phyloP scores from a whole-genome alignment of 2,113 vertebrate species.

The Scophthalmus maximus region DNA sequence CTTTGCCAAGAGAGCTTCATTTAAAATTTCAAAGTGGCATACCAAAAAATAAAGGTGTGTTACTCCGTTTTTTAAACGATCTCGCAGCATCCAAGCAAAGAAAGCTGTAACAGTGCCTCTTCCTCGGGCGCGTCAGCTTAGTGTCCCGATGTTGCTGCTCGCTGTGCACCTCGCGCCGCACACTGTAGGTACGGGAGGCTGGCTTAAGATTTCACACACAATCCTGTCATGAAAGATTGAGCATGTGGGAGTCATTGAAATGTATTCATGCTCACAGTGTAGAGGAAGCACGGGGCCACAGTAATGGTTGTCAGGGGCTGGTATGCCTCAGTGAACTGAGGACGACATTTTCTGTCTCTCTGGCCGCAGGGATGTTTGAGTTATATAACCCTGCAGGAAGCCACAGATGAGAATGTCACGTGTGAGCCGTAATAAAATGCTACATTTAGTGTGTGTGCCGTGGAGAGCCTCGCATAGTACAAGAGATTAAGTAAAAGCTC shows the following conservation, averaged over 20 bases:
- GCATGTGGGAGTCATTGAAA: conserved; percentile 79
- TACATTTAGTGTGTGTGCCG: conserved; percentile 61
- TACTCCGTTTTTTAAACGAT: conserved; percentile 51
- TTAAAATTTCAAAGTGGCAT: too few species aligned
- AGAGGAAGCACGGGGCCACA: conserved; percentile 70
- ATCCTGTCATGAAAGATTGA: conserved; percentile 76
- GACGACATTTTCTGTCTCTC: conserved; percentile 82
- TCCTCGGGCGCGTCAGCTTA: conserved; percentile 55
- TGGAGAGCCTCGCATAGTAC: conserved; percentile 31
- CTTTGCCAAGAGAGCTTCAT: too few species aligned
- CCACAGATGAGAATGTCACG: conserved; percentile 74
- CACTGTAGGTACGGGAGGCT: conserved; percentile 53
- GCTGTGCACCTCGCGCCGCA: conserved; percentile 51
- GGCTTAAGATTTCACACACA: conserved; percentile 74
- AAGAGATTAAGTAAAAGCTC: conserved; percentile 36
- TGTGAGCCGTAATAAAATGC: conserved; percentile 71
- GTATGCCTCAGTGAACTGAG: conserved; percentile 79
- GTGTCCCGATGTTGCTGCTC: conserved; percentile 31
- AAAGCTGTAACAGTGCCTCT: conserved; percentile 40
- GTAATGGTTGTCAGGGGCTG: conserved; percentile 78
- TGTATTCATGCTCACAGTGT: conserved; percentile 80
- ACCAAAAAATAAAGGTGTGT: too few species aligned
- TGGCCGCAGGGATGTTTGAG: conserved; percentile 76
- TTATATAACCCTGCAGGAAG: conserved; percentile 79
- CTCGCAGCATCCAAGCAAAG: conserved; percentile 18